These are phyloP conservation scores for Sus scrofa DNA, from an alignment of 2,113 vertebrate species.

Conservation along the genomic window T2T-Sscrofa CM000830.6:133596001-133596500, in stretches of 20 bases:
- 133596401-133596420: neutral
- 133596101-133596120: neutral
- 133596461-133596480: too few species aligned
- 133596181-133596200: neutral
- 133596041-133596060: too few species aligned
- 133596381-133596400: neutral
- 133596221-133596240: neutral
- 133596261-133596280: neutral
- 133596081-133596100: neutral
- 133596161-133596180: neutral
- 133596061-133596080: neutral
- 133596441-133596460: neutral
- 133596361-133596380: neutral
- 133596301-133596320: neutral
- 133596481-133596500: too few species aligned
- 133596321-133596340: neutral
- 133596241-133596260: neutral
- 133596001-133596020: too few species aligned
- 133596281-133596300: neutral
- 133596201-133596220: neutral
- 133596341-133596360: neutral
- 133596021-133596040: too few species aligned
- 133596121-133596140: too few species aligned
- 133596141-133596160: neutral
- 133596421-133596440: neutral